A percentile compares a stretch with the other conserved stretches of the same genome.
phyloP scores from a whole-genome alignment of 2,797 vertebrate genomes.

The Myotis myotis region DNA sequence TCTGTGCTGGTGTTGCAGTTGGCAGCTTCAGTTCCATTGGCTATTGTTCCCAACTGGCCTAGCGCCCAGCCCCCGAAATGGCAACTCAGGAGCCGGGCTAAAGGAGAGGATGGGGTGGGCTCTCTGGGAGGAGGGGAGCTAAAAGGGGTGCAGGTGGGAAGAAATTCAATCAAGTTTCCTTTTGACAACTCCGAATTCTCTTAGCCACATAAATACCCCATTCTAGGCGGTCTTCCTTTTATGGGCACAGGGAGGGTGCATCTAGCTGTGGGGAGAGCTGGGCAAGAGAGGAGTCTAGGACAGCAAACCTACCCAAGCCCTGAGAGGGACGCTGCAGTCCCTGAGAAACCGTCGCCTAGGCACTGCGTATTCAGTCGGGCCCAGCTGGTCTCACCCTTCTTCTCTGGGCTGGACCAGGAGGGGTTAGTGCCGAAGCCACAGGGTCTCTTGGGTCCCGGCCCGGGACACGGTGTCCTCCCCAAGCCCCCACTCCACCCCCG shows the following conservation, averaged over 20 bases:
- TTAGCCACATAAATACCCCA: neutral
- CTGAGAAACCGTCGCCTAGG: neutral
- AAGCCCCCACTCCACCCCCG: slow-evolving; percentile 56
- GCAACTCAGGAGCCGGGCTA: slow-evolving; percentile 61
- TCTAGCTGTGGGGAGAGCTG: neutral
- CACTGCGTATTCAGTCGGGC: neutral
- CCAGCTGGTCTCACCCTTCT: slow-evolving; percentile 17
- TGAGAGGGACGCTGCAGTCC: neutral
- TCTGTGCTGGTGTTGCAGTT: slow-evolving; percentile 70
- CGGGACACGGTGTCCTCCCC: slow-evolving; percentile 72
- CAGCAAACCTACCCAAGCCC: neutral
- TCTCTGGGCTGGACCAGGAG: slow-evolving; percentile 50
- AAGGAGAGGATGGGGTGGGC: slow-evolving; percentile 55
- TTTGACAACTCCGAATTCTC: slow-evolving; percentile 21
- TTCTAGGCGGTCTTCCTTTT: neutral
- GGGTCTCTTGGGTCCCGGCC: slow-evolving; percentile 79
- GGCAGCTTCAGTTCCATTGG: slow-evolving; percentile 78
- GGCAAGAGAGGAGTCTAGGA: neutral
- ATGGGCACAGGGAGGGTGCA: neutral
- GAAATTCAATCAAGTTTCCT: slow-evolving; percentile 35
- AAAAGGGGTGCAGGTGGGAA: slow-evolving; percentile 35
- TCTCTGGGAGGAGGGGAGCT: neutral
- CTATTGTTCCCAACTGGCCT: slow-evolving; percentile 75
- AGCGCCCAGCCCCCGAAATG: slow-evolving; percentile 72
- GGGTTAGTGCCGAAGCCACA: slow-evolving; percentile 68